phyloP scores from a whole-genome alignment of 2,113 vertebrate species.

The Gadus macrocephalus region DNA sequence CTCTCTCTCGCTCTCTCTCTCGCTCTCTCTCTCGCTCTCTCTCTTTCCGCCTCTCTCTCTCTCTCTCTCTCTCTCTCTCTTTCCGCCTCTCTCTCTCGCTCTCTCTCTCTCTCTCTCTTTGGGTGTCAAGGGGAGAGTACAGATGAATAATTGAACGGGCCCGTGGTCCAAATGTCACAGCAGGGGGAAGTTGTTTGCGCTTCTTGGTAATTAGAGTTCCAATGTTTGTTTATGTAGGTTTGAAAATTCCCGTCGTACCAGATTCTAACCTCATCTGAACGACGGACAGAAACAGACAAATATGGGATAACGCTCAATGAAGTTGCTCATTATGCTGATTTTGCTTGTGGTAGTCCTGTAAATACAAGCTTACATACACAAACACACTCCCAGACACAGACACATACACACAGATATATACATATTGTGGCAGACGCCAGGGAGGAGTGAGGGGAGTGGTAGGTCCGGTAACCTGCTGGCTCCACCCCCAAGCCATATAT shows the following conservation, averaged over 20 bases:
- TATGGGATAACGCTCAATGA: constrained; percentile 40
- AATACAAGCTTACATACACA: constrained; percentile 5
- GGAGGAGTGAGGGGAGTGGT: too few species aligned
- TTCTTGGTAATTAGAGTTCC: constrained; percentile 73
- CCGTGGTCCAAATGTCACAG: constrained; percentile 75
- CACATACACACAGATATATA: not conserved
- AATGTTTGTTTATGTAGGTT: constrained; percentile 72
- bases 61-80: constrained; percentile 14
- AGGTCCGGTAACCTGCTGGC: too few species aligned
- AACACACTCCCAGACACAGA: constrained; percentile 3
- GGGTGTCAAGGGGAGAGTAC: constrained; percentile 41
- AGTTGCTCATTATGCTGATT: constrained; percentile 40
- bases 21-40: constrained; percentile 12
- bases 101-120: constrained; percentile 5
- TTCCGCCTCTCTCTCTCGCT: constrained; percentile 41
- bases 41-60: too few species aligned
- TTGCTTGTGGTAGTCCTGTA: too few species aligned
- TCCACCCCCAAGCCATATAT: too few species aligned
- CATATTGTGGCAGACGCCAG: too few species aligned
- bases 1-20: constrained; percentile 14
- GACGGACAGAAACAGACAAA: constrained; percentile 46
- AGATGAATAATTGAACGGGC: constrained; percentile 76
- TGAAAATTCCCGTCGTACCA: constrained; percentile 61
- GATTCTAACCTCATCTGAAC: constrained; percentile 49
- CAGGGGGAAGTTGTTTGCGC: constrained; percentile 67